phyloP scores from a whole-genome alignment of 1,140 invertebrate genomes.

The Phocides pigmalion region DNA sequence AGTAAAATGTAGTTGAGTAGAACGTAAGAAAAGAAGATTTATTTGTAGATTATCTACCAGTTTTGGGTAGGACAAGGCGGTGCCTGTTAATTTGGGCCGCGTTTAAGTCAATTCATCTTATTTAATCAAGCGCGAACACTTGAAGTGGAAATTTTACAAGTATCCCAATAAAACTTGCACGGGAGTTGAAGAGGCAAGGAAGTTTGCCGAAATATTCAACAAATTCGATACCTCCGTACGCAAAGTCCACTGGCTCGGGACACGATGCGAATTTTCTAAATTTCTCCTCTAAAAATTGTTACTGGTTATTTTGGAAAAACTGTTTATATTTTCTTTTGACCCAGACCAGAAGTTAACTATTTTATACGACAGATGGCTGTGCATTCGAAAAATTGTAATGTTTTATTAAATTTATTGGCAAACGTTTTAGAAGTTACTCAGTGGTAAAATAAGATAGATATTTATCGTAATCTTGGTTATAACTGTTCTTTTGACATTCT shows the following conservation, averaged over 20 bases:
- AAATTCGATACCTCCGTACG: slow-evolving; percentile 53
- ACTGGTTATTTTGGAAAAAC: background rate
- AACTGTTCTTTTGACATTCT: too few relatives aligned
- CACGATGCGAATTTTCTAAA: slow-evolving; percentile 12
- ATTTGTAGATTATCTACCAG: background rate
- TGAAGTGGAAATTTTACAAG: slow-evolving; percentile 78
- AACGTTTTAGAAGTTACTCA: slow-evolving; percentile 7
- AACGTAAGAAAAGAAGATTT: too few relatives aligned
- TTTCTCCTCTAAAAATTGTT: slow-evolving; percentile 20
- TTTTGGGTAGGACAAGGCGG: background rate
- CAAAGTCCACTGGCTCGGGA: slow-evolving; percentile 15
- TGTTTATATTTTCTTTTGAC: slow-evolving; percentile 1
- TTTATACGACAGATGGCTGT: slow-evolving; percentile 30
- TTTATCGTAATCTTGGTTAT: too few relatives aligned
- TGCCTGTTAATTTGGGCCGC: slow-evolving; percentile 37
- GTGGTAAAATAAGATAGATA: too few relatives aligned
- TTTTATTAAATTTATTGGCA: slow-evolving; percentile 1
- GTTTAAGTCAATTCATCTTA: slow-evolving; percentile 78
- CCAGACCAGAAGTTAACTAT: background rate
- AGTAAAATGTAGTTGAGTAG: too few relatives aligned
- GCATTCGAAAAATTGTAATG: slow-evolving; percentile 27
- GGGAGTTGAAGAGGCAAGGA: slow-evolving; percentile 60
- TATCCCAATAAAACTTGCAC: slow-evolving; percentile 81
- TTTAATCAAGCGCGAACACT: slow-evolving; percentile 78
- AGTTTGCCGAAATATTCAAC: slow-evolving; percentile 71